These are phyloP conservation scores for Melierax canorus DNA, from an alignment of 2,113 vertebrate species.

Conservation along the genomic window DNA sequence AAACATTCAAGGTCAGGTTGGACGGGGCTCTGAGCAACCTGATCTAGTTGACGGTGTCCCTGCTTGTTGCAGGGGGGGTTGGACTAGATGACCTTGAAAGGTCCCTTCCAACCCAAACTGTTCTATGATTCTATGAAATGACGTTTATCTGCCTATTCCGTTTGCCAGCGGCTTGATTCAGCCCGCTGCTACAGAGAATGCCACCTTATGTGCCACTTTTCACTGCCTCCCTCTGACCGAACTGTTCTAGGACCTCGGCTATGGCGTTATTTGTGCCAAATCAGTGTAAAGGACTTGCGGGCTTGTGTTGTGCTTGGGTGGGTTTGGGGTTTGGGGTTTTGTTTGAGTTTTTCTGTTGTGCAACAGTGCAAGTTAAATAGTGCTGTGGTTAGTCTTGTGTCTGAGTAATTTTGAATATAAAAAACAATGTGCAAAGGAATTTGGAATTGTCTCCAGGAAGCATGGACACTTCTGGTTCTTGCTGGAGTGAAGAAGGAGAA, in stretches of 20 bases:
- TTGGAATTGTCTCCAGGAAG: not conserved
- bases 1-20: not conserved
- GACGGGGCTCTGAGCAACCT: not conserved
- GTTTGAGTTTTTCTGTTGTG: not conserved
- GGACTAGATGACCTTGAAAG: fast-evolving
- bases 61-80: not conserved
- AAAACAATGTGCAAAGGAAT: not conserved
- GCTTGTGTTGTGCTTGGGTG: not conserved
- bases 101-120: not conserved
- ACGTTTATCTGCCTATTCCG: not conserved
- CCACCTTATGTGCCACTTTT: not conserved
- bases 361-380: not conserved
- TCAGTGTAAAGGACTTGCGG: not conserved
- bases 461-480: not conserved
- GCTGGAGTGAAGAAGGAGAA: not conserved
- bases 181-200: not conserved
- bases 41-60: not conserved
- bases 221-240: not conserved
- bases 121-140: not conserved
- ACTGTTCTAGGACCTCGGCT: not conserved
- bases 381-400: not conserved
- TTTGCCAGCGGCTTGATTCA: not conserved
- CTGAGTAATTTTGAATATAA: not conserved
- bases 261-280: not conserved
- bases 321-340: fast-evolving